phyloP scores from a whole-genome alignment of 2,113 vertebrate species.

The Sturnus vulgaris region DNA sequence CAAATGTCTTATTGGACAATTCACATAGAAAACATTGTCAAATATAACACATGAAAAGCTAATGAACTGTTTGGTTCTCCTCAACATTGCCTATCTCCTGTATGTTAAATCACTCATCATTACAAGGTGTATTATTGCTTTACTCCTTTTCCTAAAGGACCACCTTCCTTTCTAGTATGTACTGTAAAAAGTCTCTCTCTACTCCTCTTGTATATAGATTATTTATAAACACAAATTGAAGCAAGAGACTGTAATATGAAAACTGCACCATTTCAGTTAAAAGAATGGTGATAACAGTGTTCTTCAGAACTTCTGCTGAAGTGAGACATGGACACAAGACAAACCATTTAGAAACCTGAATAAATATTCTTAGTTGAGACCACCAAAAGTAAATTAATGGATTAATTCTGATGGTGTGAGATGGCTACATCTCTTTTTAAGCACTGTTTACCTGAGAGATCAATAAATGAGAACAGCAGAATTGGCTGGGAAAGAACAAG shows the following conservation, averaged over 20 bases:
- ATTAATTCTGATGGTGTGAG: background rate
- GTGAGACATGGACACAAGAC: background rate
- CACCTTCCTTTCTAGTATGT: background rate
- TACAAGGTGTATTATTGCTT: background rate
- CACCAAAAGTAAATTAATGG: background rate
- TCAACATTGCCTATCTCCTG: background rate
- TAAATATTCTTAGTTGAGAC: background rate
- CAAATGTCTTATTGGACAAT: background rate
- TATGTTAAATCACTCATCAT: background rate
- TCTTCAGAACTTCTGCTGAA: background rate
- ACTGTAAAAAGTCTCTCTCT: background rate
- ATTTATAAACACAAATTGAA: slow-evolving; percentile 47
- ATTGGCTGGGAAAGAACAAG: background rate
- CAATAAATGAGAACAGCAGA: background rate
- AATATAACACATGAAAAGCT: background rate
- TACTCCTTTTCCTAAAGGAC: background rate
- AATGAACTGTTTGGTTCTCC: background rate
- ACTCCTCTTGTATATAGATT: slow-evolving; percentile 22
- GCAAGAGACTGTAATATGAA: background rate
- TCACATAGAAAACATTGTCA: background rate
- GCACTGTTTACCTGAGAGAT: background rate
- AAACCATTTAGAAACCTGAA: background rate
- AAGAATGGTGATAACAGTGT: background rate
- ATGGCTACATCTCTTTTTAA: background rate
- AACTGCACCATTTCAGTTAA: background rate